phyloP scores from a whole-genome alignment of 2,888 invertebrate genomes.

The Caenorhabditis wallacei region DNA sequence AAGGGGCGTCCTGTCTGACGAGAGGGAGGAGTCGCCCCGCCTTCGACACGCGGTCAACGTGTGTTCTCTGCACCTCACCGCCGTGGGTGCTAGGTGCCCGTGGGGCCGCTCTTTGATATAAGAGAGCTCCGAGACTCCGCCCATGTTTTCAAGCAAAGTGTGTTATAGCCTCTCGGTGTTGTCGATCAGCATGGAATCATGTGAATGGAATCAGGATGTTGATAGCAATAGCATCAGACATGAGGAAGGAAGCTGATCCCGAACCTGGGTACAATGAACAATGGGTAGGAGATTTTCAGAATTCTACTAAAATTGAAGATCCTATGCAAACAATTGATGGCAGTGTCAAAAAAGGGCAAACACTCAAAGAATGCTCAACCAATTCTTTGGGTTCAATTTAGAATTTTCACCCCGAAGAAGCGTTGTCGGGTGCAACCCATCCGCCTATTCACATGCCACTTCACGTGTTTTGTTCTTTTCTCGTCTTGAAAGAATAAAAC shows the following conservation, averaged over 20 bases:
- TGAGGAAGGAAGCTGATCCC: constrained; percentile 14
- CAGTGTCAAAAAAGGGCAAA: constrained; percentile 38
- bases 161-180: constrained; percentile 46
- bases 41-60: constrained; percentile 66
- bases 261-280: constrained; percentile 50
- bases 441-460: constrained; percentile 48
- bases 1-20: constrained; percentile 51
- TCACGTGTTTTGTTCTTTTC: constrained; percentile 37
- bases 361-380: constrained; percentile 35
- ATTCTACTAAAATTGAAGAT: not conserved
- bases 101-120: constrained; percentile 46
- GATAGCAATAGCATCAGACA: constrained; percentile 11
- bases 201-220: constrained; percentile 47
- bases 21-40: constrained; percentile 58
- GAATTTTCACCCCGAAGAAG: not conserved
- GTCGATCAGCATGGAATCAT: constrained; percentile 34
- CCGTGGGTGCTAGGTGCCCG: constrained; percentile 33
- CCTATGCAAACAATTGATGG: constrained; percentile 25
- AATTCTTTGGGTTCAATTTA: constrained; percentile 12
- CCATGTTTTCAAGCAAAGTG: constrained; percentile 31
- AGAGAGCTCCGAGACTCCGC: constrained; percentile 14
- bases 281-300: not conserved
- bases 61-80: constrained; percentile 64
- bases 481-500: not conserved
- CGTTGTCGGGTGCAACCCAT: constrained; percentile 29